Evolutionary conservation across 1,140 invertebrate species (phyloP).

Genomic region (Monomorium pharaonis): DNA sequence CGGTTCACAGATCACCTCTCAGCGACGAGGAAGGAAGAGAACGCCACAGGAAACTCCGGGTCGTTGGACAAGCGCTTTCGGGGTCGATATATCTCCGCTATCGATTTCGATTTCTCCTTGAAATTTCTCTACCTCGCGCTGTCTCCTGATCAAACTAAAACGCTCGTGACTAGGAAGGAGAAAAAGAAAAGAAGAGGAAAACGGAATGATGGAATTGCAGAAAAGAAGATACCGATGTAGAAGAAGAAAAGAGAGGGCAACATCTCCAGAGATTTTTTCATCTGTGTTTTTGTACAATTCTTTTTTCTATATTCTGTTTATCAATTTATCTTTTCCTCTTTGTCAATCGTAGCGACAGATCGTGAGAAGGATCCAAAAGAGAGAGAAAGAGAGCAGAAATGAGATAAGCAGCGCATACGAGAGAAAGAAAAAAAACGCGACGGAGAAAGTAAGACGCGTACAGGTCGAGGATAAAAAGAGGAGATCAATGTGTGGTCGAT

Average conservation of each 20-base stretch:
- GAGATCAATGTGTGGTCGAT: background rate
- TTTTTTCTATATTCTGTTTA: background rate
- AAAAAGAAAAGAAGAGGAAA: background rate
- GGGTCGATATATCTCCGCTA: conserved; percentile 66
- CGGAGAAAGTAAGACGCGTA: conserved; percentile 31
- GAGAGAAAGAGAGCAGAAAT: background rate
- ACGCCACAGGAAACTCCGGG: conserved; percentile 33
- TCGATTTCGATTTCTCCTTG: conserved; percentile 80
- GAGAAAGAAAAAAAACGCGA: conserved; percentile 34
- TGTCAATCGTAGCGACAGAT: background rate
- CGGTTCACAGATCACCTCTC: conserved; percentile 9
- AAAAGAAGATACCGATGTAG: background rate
- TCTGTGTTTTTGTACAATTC: background rate
- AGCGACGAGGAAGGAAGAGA: conserved; percentile 25
- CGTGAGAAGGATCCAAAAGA: background rate
- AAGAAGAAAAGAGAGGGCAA: background rate
- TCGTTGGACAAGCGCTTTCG: conserved; percentile 51
- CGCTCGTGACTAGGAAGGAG: background rate
- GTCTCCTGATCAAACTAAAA: background rate
- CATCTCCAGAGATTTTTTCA: background rate
- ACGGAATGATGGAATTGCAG: background rate
- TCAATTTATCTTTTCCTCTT: background rate
- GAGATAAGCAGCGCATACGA: background rate
- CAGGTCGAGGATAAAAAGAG: background rate
- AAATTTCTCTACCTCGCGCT: conserved; percentile 72